Percentiles rank a stretch among this genome's conserved stretches.
Evolutionary conservation across 2,797 vertebrate genomes (phyloP).

Genomic region (Parotocinclus haroldoi): DNA sequence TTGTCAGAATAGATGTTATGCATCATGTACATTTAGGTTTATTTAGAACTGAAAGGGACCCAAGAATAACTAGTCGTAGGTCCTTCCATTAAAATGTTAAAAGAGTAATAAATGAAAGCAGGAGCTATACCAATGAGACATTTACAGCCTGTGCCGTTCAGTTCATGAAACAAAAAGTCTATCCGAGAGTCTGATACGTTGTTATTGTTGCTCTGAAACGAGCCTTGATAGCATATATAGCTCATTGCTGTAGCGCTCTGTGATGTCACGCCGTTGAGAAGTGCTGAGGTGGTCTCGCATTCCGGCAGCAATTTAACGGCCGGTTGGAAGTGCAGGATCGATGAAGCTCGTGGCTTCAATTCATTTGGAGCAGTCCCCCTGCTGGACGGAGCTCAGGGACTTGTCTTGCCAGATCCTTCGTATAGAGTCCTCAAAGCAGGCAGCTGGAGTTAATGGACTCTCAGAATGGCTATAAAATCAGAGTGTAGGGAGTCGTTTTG

Average conservation of each 20-base stretch:
- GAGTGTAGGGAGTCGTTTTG: conserved; percentile 5
- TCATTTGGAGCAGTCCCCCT: conserved; percentile 10
- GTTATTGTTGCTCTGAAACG: too few species aligned
- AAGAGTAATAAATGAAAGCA: too few species aligned
- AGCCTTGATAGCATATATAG: background rate
- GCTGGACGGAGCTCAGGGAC: too few species aligned
- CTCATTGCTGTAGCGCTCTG: background rate
- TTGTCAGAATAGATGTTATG: too few species aligned
- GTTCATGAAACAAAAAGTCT: too few species aligned
- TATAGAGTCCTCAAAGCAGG: conserved; percentile 1
- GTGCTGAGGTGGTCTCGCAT: conserved; percentile 24
- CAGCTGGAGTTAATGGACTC: background rate
- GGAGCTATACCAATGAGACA: too few species aligned
- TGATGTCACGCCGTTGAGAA: background rate
- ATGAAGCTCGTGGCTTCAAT: conserved; percentile 20
- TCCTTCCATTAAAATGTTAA: too few species aligned
- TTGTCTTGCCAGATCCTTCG: background rate
- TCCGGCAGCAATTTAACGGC: conserved; percentile 39
- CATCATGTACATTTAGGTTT: too few species aligned
- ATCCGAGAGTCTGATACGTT: too few species aligned
- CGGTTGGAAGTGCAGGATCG: conserved; percentile 17
- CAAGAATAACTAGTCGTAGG: too few species aligned
- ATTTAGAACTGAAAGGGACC: too few species aligned
- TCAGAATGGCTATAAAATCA: background rate
- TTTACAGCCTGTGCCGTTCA: too few species aligned